Base-by-base conservation (phyloP, 1,140 invertebrate species). In the Hetaerina americana region DNA sequence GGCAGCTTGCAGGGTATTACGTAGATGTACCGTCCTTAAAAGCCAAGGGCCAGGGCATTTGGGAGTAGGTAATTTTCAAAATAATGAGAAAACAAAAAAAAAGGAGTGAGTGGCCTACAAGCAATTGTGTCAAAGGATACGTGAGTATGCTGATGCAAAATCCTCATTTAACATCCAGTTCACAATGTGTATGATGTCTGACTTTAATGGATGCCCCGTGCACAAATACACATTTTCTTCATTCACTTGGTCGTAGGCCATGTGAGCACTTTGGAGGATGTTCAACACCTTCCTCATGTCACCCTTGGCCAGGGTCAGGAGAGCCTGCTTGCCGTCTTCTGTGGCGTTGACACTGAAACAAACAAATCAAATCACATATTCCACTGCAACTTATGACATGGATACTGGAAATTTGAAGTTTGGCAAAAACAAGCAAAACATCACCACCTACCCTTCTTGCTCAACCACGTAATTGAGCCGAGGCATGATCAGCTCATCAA, bases 221-320 rank as follows among this genome's bases (percentile, higher is more conserved):
- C 97, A 99, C 5, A 88, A 89, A 80, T 99, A 99, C 1, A 99
- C 96, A 81, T 90, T 94, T 73, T 95, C 89, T 83, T 97, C 95
- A 75, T 88, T 93, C 0, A 98, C 92, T 73, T 85, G 81, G 76
- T 92, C 89, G 81, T 90, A 96, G 6, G 96, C 95, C 81, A 91
- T 84, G 68, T 89, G 89, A 73, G 96, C 93, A 82, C 94, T 96
- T 84, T 99, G 93, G 27, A 99, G 83, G 70, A 98, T 92, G 83
- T 99, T 99, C 2, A 99, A 79, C 12, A 97, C 93, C 82, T 93
- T 95, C 77, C 98, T 86, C 98, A 99, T 99, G 82, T 99, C 97
- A n/a, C 98, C 98, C 73, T 89, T 89, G 1, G 94, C 92, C 1
- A 99, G 83, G 8, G 90, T 90, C 66, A 99, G 84, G 0, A 99